Evolutionary conservation across 2,888 invertebrate species (phyloP), one percentile per base, ranked within the genome.

Genomic region (Pecten maximus): DNA sequence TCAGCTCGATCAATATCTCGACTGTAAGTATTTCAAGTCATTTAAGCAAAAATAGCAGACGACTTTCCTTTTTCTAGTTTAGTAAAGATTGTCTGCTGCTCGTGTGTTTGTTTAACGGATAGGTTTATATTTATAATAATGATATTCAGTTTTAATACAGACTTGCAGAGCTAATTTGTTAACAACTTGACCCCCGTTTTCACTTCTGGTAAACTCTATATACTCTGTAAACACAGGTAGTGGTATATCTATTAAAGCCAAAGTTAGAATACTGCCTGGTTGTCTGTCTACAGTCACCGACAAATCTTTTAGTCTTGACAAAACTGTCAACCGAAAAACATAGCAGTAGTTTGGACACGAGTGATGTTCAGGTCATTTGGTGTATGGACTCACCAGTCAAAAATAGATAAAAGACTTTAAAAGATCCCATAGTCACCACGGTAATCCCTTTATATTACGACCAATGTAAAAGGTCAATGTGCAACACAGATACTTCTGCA

Each of bases 181-280:
- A 28, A 74, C 74, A 74, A 74, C 74, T 74, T 74, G 74, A 74
- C 74, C 74, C 74, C 74, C 74, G 74, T 74, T 74, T 74, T 74
- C 74, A 74, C 74, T 54, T 54, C 54, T 74, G 74, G 74, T 35
- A 74, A 74, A 35, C 12, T 15, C 74, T 74, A 35, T 74, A 74
- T 74, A 35, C 35, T 74, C 74, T 74, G 74, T 74, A 74, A 74
- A 74, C 74, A 74, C 54, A 23, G 54, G 23, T 8, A 54, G 54
- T 23, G 23, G 54, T 54, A 74, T 35, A 74, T 35, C 74, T 74
- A 74, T 35, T 74, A 23, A 35, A 23, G 44, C 6, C 6, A 44
- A 10, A 19, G 54, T n/a, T 54, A 54, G 54, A n/a, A 23, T n/a
- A 54, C 54, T 23, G 8, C n/a, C 54, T 1, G 54, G n/a, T 35